phyloP scores from a whole-genome alignment of 1,140 invertebrate species.

The Philotrypesis tridentata region DNA sequence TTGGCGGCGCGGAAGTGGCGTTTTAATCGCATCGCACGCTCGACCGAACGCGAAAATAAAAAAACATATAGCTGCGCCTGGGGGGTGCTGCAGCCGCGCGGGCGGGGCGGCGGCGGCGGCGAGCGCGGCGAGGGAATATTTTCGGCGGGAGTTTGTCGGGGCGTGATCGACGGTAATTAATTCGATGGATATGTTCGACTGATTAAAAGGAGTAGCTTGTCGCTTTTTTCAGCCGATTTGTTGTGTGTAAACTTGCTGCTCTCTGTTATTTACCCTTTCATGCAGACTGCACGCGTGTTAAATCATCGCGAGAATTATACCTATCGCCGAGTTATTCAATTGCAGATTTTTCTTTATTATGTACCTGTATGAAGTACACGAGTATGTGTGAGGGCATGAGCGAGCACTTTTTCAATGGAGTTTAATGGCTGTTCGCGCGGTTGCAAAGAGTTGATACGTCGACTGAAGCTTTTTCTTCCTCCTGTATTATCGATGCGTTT shows the following conservation, averaged over 20 bases:
- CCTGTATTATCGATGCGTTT: too few species aligned
- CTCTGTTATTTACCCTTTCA: conserved; percentile 1
- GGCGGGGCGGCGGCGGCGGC: too few species aligned
- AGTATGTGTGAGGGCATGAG: too few species aligned
- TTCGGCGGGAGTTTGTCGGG: background rate
- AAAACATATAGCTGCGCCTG: too few species aligned
- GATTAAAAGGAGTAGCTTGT: conserved; percentile 3
- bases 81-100: too few species aligned
- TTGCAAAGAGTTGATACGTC: too few species aligned
- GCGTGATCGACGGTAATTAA: conserved; percentile 30
- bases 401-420: background rate
- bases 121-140: background rate
- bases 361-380: background rate
- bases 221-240: background rate
- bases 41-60: background rate
- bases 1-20: conserved; percentile 28
- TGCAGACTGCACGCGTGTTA: too few species aligned
- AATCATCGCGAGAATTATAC: too few species aligned
- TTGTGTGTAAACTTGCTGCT: background rate
- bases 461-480: too few species aligned
- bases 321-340: background rate
- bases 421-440: background rate
- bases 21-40: conserved; percentile 28
- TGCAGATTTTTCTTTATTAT: background rate
- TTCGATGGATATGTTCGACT: conserved; percentile 14